These are phyloP conservation scores for Melinaea menophilus DNA, from an alignment of 2,888 invertebrate species.

Conservation along the genomic window DNA sequence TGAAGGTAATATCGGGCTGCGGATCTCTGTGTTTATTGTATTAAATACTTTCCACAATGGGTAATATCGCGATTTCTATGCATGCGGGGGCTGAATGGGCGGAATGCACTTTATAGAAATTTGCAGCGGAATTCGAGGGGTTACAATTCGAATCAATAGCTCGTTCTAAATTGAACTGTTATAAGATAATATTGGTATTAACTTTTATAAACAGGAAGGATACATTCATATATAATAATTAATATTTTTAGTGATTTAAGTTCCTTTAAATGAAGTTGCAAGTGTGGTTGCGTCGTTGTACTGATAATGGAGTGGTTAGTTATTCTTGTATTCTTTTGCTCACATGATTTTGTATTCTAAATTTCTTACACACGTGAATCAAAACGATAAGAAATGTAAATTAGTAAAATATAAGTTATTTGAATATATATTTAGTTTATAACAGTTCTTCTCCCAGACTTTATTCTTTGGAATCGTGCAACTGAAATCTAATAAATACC, in stretches of 20 bases:
- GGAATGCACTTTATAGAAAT: slow-evolving; percentile 44
- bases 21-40: slow-evolving; percentile 69
- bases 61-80: slow-evolving; percentile 50
- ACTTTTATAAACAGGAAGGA: slow-evolving; percentile 10
- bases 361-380: too few relatives aligned
- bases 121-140: slow-evolving; percentile 39
- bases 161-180: slow-evolving; percentile 34
- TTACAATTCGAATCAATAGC: slow-evolving; percentile 36
- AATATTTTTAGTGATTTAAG: neutral
- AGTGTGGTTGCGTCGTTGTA: too few relatives aligned
- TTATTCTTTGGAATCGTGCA: too few relatives aligned
- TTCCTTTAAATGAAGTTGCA: too few relatives aligned
- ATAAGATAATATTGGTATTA: slow-evolving; percentile 35
- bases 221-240: neutral
- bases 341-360: too few relatives aligned
- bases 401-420: too few relatives aligned
- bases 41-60: slow-evolving; percentile 61
- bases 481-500: too few relatives aligned
- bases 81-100: slow-evolving; percentile 56
- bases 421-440: too few relatives aligned
- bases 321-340: too few relatives aligned
- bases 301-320: too few relatives aligned
- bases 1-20: slow-evolving; percentile 62
- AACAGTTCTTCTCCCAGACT: too few relatives aligned
- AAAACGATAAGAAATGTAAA: too few relatives aligned